These are phyloP conservation scores for Arrhopalites spinosus DNA, from an alignment of 2,888 invertebrate genomes.

Conservation along the genomic window DNA sequence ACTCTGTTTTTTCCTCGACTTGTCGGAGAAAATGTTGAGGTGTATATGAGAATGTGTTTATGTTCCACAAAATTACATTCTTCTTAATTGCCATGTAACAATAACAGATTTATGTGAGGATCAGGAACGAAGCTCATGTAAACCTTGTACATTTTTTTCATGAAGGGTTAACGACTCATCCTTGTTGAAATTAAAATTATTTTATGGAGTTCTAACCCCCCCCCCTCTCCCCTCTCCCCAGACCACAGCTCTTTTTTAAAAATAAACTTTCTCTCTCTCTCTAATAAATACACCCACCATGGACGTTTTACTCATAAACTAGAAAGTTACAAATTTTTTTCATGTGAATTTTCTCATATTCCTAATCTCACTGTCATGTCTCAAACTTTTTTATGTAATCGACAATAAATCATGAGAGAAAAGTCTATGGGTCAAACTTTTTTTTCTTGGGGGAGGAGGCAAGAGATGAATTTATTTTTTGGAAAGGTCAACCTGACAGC, in stretches of 20 bases:
- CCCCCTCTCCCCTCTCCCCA: not conserved
- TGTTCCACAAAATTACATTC: slow-evolving; percentile 5
- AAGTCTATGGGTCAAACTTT: no score
- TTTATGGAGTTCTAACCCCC: not conserved
- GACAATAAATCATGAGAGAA: no score
- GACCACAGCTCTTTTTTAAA: slow-evolving; percentile 5
- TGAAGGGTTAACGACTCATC: not conserved
- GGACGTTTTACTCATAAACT: no score
- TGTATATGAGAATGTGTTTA: not conserved
- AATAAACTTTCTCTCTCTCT: not conserved
- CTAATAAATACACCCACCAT: no score
- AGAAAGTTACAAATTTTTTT: no score
- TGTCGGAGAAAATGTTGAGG: not conserved
- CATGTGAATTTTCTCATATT: no score
- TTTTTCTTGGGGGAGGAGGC: no score
- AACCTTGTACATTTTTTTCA: not conserved
- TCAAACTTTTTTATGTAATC: no score
- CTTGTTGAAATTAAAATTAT: not conserved
- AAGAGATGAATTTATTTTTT: no score
- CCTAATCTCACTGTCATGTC: no score
- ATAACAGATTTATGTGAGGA: not conserved
- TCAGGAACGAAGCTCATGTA: not conserved
- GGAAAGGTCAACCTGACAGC: no score
- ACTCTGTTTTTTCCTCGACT: not conserved
- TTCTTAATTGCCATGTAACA: not conserved